Evolutionary conservation across 2,113 vertebrate species (phyloP), one percentile per base, ranked within the genome.

Genomic region (Micromys minutus): DNA sequence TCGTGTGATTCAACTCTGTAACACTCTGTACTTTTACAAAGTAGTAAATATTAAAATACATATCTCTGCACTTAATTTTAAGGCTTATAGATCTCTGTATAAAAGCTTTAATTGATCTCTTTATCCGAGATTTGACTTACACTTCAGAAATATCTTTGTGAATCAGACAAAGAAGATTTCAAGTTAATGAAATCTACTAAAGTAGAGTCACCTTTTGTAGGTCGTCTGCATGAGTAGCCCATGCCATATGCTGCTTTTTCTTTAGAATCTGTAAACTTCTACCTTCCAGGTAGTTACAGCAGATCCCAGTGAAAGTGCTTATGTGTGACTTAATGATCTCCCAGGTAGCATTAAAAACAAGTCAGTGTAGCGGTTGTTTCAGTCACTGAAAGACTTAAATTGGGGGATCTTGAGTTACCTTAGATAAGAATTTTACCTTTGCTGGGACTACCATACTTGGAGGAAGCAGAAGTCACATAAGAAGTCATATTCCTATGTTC

Each of bases 51-150:
- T 63, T 85, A 86, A n/a, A 42, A 9, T 8, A 80, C 16, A 59
- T 59, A 59, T 1, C 55, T 74, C 19, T 50, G 89, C 77, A 26
- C 31, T 93, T 93, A 88, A 81, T 63, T 76, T 86, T 88, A 96
- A 91, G 34, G 75, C 52, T 72, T 76, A 17, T 77, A 61, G 6
- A 2, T 75, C 21, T 95, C 55, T 83, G 39, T 72, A 74, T 29
- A 94, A 92, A 57, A 92, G 57, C 31, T 87, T 29, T 87, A 39
- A 63, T 76, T 31, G 80, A 12, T 45, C 36, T 91, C 69, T 76
- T 5, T 31, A n/a, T 45, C 7, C 3, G 89, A 21, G 4, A 61
- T 22, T 90, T 91, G 34, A 45, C 36, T 74, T 90, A 92, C 85
- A 74, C 10, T 81, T 91, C 59, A 89, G 21, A 42, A 93, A 93